Conservation (phyloP, 2,888 invertebrate genomes). For the Pantelozetes paolii region DNA sequence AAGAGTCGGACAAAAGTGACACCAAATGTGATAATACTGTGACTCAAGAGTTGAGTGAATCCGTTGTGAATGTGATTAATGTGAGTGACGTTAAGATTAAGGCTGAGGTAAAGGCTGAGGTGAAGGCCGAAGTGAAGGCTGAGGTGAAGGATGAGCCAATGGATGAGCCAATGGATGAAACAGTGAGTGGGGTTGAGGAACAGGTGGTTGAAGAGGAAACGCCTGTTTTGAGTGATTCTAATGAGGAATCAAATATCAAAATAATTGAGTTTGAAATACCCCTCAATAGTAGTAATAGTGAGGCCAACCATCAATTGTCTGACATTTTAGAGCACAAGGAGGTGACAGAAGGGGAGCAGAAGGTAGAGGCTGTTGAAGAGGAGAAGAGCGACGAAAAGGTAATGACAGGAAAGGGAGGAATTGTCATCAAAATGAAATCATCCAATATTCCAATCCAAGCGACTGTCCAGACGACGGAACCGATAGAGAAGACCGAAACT, state of each 20-base stretch:
- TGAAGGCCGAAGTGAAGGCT: neutral
- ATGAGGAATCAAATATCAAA: constrained; percentile 32
- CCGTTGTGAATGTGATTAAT: neutral
- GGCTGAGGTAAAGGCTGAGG: neutral
- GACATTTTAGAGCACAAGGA: neutral
- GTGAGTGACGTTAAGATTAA: neutral
- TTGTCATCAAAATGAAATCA: constrained; percentile 40
- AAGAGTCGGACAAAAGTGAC: neutral
- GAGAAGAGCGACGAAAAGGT: constrained; percentile 12
- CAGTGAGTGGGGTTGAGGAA: constrained; percentile 9
- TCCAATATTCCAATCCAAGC: constrained; percentile 2
- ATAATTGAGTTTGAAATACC: constrained; percentile 40
- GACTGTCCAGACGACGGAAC: neutral
- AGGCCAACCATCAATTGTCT: neutral
- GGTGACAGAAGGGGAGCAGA: neutral
- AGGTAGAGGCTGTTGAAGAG: neutral
- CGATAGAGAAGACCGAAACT: neutral
- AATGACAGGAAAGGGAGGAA: constrained; percentile 17
- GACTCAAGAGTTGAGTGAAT: neutral
- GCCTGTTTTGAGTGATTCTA: neutral
- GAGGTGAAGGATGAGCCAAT: constrained; percentile 20
- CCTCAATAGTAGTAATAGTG: constrained; percentile 8
- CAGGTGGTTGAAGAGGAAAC: neutral
- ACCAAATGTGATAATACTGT: constrained; percentile 10
- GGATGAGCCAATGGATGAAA: neutral